Base-by-base conservation (phyloP, 1,140 invertebrate species). In the Aphis gossypii region DNA sequence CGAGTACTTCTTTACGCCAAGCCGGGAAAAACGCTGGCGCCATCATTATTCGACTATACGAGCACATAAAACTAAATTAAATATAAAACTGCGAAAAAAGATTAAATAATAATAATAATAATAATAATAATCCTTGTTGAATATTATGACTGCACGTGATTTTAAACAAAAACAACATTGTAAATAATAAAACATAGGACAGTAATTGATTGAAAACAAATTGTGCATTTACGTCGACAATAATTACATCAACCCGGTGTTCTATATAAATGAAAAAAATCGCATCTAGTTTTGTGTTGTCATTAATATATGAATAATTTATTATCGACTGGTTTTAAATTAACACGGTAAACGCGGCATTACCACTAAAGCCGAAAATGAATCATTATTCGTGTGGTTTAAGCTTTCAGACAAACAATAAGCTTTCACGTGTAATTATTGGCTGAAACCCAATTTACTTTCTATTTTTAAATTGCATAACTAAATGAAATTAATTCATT, bases 351-450 rank as follows among this genome's bases (percentile, higher is more conserved):
- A 30, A 46, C 30, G 6, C 3, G 8, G 84, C 25, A 48, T 48
- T 48, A 46, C 44, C 41, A 86, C 41, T 46, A 87, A 48, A 46
- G 60, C 60, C 60, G 30, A 68, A 68, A 68, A 68, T 68, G 60
- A 68, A 68, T 68, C 60, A 48, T 46, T 48, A 87, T n/a, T 87
- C 18, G 44, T n/a, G 84, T 44, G 84, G 82, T 83, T 84, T 84
- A 83, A 83, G 41, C 84, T 46, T 38, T 46, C 25, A 38, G 35
- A 87, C 4, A 30, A 30, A 87, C 84, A 30, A 46, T 87, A 44
- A 46, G 41, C 44, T n/a, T 87, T 48, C 44, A n/a, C 41, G 44
- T 87, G 44, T 87, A 87, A 87, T 48, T 41, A 87, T 48, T 87
- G 44, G 30, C 44, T n/a, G 25, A 87, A 41, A 86, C 25, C 84